Evolutionary conservation across 2,888 invertebrate genomes (phyloP).

Genomic region (Drosophila rellima): DNA sequence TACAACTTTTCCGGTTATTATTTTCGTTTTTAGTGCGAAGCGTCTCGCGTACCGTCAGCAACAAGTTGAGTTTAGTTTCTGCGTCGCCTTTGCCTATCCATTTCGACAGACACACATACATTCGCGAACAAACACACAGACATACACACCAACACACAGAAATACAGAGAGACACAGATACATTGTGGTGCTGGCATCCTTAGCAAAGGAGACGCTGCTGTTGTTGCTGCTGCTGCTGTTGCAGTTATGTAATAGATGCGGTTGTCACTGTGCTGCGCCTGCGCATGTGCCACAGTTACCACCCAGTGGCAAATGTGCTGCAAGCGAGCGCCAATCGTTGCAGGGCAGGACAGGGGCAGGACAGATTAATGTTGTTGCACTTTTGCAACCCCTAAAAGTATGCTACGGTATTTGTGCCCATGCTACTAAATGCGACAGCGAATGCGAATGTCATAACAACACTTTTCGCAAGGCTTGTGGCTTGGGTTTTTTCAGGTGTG

Average conservation of each 20-base stretch:
- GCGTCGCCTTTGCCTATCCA: constrained; percentile 36
- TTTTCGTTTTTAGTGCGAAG: constrained; percentile 2
- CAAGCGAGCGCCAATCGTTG: constrained; percentile 65
- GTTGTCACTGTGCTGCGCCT: constrained; percentile 64
- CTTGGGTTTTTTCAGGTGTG: background rate
- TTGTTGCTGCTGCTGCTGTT: constrained; percentile 28
- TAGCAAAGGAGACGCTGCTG: constrained; percentile 4
- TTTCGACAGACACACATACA: constrained; percentile 11
- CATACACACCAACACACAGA: constrained; percentile 5
- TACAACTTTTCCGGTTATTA: background rate
- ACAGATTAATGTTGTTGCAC: constrained; percentile 48
- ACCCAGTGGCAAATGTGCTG: constrained; percentile 63
- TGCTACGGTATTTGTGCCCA: constrained; percentile 67
- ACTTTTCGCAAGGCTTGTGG: constrained; percentile 9
- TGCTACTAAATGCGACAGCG: constrained; percentile 61
- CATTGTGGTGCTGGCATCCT: constrained; percentile 28
- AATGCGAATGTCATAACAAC: constrained; percentile 81
- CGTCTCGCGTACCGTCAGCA: constrained; percentile 73
- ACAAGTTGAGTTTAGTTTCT: constrained; percentile 82
- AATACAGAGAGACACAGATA: constrained; percentile 2
- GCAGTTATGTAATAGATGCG: constrained; percentile 59
- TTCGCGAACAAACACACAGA: background rate
- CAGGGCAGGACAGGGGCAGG: constrained; percentile 25
- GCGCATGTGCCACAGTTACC: constrained; percentile 54
- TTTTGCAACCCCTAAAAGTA: constrained; percentile 79